Base-by-base conservation (phyloP, 2,888 invertebrate genomes). In the Syritta pipiens region DNA sequence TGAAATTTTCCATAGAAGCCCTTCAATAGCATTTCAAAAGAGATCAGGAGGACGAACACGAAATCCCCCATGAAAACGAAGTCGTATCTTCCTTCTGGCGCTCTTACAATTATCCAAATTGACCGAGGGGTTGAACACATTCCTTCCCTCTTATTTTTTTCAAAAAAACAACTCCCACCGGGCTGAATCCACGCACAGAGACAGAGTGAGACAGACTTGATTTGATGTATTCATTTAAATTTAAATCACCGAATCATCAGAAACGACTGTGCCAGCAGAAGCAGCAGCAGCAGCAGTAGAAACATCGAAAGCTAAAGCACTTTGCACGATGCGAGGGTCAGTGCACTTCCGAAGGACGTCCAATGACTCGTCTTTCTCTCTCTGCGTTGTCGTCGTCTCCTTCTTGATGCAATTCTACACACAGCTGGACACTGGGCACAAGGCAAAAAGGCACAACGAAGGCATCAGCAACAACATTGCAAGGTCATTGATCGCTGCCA, bases 211-310 rank as follows among this genome's bases (percentile, higher is more conserved):
- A 17, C 71, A 71, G 53, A n/a, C 59, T 65, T 77, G 72, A 72
- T 77, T 65, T 77, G 77, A 72, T 77, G 77, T 60, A 72, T 72
- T 77, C 60, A 77, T 77, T 77, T 77, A 77, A 72, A 72, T 77
- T 72, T 74, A 74, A 79, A 74, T 79, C 71, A 72, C 72, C 77
- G 71, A 77, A 65, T 72, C 65, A 62, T 72, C 53, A 72, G 65
- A 26, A 40, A 5, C 12, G 71, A 57, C n/a, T n/a, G n/a, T n/a
- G n/a, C n/a, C n/a, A 59, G 17, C 59, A 59, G 10, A 32, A n/a
- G 32, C 32, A 10, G 10, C 12, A 3, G 37, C 9, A 35, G 19
- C 17, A 17, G 17, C 2, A 9, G 7, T 37, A 2, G 17, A 14
- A 37, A 2, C 37, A 17, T 14, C 22, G 22, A 22, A 51, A 59